A percentile compares a stretch with the other conserved stretches of the same genome.
Evolutionary conservation across 2,113 vertebrate genomes (phyloP).

Genomic region (Eira barbara): DNA sequence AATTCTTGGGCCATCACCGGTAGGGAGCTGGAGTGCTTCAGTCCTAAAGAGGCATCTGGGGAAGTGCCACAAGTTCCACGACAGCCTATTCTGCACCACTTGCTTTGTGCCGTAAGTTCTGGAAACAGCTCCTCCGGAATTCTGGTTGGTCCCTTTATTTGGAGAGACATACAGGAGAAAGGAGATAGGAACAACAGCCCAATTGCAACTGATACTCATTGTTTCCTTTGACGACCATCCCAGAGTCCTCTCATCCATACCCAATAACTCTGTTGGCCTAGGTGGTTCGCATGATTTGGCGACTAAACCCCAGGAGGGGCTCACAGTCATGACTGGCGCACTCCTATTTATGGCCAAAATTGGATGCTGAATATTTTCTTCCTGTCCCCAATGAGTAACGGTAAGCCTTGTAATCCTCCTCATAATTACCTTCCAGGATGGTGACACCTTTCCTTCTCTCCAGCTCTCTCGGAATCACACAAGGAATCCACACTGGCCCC

Average conservation of each 20-base stretch:
- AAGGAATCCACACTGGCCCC: not conserved
- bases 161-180: not conserved
- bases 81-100: not conserved
- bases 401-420: not conserved
- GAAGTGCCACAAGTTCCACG: not conserved
- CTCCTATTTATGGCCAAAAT: not conserved
- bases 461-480: not conserved
- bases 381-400: not conserved
- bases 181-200: not conserved
- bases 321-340: not conserved
- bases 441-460: not conserved
- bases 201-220: not conserved
- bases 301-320: not conserved
- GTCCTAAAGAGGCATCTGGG: not conserved
- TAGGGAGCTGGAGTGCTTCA: not conserved
- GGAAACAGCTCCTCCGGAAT: not conserved
- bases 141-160: not conserved
- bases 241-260: not conserved
- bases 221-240: not conserved
- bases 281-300: not conserved
- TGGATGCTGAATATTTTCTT: not conserved
- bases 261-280: not conserved
- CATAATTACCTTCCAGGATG: not conserved
- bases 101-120: not conserved
- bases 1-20: not conserved